Conservation (phyloP, 2,113 vertebrate species). For the Gallinago media region DNA sequence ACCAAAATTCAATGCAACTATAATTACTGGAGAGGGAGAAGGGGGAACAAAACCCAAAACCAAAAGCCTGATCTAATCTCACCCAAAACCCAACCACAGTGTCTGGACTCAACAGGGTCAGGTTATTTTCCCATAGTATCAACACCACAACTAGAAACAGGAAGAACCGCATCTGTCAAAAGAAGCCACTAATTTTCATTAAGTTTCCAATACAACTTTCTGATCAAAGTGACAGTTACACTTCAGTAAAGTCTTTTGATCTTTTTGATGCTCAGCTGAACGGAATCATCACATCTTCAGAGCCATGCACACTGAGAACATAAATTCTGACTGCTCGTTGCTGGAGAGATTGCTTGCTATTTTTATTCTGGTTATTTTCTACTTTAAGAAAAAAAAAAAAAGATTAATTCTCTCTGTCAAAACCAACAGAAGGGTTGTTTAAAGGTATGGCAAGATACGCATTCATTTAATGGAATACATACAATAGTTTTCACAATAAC, state of each 20-base stretch:
- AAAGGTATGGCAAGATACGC: neutral
- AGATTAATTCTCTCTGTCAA: neutral
- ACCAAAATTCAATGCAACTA: neutral
- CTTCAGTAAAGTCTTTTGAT: constrained; percentile 54
- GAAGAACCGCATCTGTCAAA: neutral
- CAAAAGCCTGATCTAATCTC: neutral
- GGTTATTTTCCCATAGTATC: constrained; percentile 30
- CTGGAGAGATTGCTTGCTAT: constrained; percentile 35
- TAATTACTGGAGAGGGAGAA: neutral
- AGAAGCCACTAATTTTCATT: constrained; percentile 18
- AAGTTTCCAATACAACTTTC: constrained; percentile 20
- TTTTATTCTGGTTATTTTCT: constrained; percentile 35
- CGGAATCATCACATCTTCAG: constrained; percentile 56
- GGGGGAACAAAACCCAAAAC: too few relatives aligned
- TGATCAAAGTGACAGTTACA: constrained; percentile 58
- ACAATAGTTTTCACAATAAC: neutral
- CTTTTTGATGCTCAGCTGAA: constrained; percentile 60
- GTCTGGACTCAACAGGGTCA: neutral
- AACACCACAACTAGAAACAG: constrained; percentile 21
- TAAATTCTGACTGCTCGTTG: constrained; percentile 39
- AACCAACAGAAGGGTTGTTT: neutral
- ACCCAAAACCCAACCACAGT: neutral
- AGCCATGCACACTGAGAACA: neutral
- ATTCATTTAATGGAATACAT: neutral
- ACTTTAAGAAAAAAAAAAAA: neutral